Evolutionary conservation across 2,888 invertebrate genomes (phyloP).

Genomic region (Melanophora roralis): DNA sequence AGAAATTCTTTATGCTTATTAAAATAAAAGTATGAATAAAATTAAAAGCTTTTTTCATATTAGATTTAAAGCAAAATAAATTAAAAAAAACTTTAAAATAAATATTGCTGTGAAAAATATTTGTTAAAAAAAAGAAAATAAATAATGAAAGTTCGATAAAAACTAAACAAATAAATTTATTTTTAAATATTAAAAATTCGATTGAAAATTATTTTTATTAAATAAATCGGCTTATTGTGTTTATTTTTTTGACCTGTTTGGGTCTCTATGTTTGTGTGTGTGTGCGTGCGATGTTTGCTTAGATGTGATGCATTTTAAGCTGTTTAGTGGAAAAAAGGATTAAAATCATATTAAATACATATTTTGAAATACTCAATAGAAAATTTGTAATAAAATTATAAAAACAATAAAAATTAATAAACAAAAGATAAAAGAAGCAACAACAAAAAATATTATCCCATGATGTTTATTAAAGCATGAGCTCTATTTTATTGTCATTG

Average conservation of each 20-base stretch:
- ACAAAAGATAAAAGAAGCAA: constrained; percentile 7
- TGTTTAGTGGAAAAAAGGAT: constrained; percentile 15
- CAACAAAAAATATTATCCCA: constrained; percentile 44
- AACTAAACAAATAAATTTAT: neutral
- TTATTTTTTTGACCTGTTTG: neutral
- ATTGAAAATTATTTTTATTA: neutral
- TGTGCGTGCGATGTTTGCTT: no score
- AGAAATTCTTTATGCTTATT: neutral
- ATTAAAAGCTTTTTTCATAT: neutral
- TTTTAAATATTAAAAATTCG: neutral
- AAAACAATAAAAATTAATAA: constrained; percentile 1
- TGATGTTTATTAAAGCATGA: constrained; percentile 73
- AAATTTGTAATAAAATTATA: neutral
- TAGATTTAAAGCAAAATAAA: neutral
- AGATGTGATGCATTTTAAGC: neutral
- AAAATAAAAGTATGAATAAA: neutral
- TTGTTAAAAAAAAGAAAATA: neutral
- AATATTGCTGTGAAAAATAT: neutral
- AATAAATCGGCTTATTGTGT: constrained; percentile 20
- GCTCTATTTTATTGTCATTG: constrained; percentile 77
- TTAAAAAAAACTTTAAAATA: neutral
- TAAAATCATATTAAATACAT: constrained; percentile 4
- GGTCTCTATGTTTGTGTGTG: neutral
- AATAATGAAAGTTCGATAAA: neutral
- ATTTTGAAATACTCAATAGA: neutral